phyloP scores from a whole-genome alignment of 1,140 invertebrate genomes.

The Bombus waltoni region DNA sequence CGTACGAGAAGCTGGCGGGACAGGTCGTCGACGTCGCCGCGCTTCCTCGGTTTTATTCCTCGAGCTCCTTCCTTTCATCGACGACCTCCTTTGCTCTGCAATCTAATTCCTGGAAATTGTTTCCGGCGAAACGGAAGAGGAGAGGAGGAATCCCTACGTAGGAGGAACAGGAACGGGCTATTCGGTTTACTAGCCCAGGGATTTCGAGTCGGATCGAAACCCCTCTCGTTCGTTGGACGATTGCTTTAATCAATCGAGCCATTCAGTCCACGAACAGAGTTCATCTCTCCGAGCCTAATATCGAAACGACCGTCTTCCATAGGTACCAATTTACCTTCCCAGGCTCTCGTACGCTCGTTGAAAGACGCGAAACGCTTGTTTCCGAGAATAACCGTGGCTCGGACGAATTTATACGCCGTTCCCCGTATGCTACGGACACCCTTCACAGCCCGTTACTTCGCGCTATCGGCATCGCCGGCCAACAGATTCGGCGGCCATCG shows the following conservation, averaged over 20 bases:
- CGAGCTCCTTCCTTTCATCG: conserved; percentile 1
- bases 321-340: neutral
- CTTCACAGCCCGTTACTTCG: neutral
- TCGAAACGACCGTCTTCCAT: neutral
- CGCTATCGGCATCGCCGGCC: neutral
- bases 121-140: neutral
- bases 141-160: neutral
- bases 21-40: neutral
- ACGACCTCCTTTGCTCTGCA: conserved; percentile 7
- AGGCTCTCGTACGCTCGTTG: neutral
- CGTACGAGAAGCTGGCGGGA: neutral
- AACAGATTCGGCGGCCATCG: neutral
- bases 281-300: conserved; percentile 24
- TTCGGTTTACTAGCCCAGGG: conserved; percentile 7
- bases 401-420: neutral
- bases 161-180: neutral
- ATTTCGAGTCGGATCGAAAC: conserved; percentile 1
- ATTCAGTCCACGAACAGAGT: conserved; percentile 13
- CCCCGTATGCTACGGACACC: neutral
- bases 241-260: conserved; percentile 28
- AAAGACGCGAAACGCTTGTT: conserved; percentile 1
- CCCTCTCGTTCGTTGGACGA: conserved; percentile 21
- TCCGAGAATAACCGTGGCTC: neutral
- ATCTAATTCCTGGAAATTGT: conserved; percentile 33
- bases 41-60: neutral